Evolutionary conservation across 2,797 vertebrate species (phyloP), one percentile per base, ranked within the genome.

Genomic region (Silurus lanzhouensis): DNA sequence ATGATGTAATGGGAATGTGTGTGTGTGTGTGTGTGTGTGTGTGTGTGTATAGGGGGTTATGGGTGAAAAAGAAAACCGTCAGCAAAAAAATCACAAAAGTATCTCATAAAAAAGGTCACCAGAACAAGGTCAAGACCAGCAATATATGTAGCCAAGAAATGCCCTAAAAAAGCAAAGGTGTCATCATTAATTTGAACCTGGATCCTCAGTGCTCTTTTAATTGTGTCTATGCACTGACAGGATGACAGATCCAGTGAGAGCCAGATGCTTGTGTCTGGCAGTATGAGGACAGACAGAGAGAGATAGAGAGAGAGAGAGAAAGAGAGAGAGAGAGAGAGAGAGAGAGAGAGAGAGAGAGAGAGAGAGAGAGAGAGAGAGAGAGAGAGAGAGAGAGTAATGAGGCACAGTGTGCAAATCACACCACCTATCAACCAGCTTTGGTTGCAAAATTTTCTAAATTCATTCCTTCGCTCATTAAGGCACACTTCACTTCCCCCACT

Each of bases 131-230:
- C 90, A 87, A 38, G 58, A 71, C 31, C 17, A 55, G 75, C 84
- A 90, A 88, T 81, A 90, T 89, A 90, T 87, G 82, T 85, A 84
- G 83, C 83, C 68, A 68, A 71, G 22, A 31, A 83, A 85, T 17
- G 75, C 75, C 84, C 74, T 75, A 81, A 83, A 84, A 84, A 79
- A 85, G 84, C 58, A 72, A 83, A 64, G 78, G 83, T 89, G 90
- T 82, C 88, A 90, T 90, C 87, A 88, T 89, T 88, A 89, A 89
- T 90, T 88, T 87, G 83, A 85, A 89, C 87, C 84, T 64, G 81
- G 66, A 64, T 82, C 71, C 70, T 78, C 78, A 68, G 82, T 14
- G 64, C 85, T 82, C 83, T 88, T 90, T 89, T 90, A 90, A 89
- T 89, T 89, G 88, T 80, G 87, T 78, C 67, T 68, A 83, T 82